phyloP scores from a whole-genome alignment of 2,113 vertebrate species.

The Gymnorhina tibicen region DNA sequence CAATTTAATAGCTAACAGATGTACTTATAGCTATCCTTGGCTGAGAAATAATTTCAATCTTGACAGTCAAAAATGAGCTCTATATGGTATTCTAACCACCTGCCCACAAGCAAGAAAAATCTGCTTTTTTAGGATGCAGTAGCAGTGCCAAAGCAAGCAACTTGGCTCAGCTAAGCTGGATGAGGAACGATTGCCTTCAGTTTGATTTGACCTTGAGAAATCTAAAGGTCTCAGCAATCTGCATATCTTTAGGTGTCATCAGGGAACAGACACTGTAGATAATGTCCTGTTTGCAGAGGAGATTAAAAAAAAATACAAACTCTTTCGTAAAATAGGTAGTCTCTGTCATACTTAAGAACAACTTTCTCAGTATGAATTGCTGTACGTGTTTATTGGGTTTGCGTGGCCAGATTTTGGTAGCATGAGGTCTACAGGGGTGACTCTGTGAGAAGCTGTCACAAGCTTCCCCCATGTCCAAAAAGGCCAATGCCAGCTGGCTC shows the following conservation, averaged over 20 bases:
- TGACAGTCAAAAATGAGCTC: slow-evolving; percentile 73
- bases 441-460: neutral
- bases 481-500: neutral
- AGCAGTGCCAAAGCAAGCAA: slow-evolving; percentile 60
- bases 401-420: neutral
- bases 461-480: neutral
- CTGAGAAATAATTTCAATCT: slow-evolving; percentile 69
- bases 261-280: neutral
- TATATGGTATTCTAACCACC: slow-evolving; percentile 66
- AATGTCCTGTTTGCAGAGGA: neutral
- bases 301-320: neutral
- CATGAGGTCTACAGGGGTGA: too few relatives aligned
- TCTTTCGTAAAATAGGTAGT: neutral
- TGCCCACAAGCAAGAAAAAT: slow-evolving; percentile 58
- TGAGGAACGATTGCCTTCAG: slow-evolving; percentile 53
- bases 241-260: neutral
- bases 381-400: neutral
- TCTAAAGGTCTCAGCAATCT: slow-evolving; percentile 15
- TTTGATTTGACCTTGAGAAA: slow-evolving; percentile 69
- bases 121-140: slow-evolving; percentile 56
- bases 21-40: slow-evolving; percentile 60
- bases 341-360: neutral
- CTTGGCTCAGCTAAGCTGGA: slow-evolving; percentile 48
- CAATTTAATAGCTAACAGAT: slow-evolving; percentile 72
- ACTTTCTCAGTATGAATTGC: neutral